phyloP scores from a whole-genome alignment of 2,797 vertebrate species.

The Craterocephalus amniculus region DNA sequence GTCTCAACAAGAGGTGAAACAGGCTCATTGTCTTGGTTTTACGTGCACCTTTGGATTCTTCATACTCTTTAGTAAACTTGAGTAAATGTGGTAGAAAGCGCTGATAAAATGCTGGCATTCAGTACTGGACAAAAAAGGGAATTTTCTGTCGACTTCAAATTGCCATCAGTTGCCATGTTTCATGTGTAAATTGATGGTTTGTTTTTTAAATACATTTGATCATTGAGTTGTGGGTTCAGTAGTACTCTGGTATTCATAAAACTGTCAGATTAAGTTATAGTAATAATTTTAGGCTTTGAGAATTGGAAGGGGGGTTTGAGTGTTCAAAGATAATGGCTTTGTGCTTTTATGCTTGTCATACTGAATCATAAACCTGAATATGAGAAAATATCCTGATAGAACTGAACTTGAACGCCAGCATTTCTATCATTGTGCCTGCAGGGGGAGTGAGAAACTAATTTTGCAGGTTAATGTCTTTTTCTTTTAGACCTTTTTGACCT shows the following conservation, averaged over 20 bases:
- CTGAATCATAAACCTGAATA: too few relatives aligned
- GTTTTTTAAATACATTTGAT: not conserved
- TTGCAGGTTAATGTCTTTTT: not conserved
- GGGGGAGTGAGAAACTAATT: conserved; percentile 37
- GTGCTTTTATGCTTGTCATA: too few relatives aligned
- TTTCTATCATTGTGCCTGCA: conserved; percentile 23
- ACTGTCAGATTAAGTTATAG: too few relatives aligned
- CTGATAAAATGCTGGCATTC: not conserved
- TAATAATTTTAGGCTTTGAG: too few relatives aligned
- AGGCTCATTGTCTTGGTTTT: not conserved
- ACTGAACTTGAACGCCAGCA: not conserved
- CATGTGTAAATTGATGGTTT: not conserved
- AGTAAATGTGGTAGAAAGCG: too few relatives aligned
- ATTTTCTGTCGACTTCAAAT: not conserved
- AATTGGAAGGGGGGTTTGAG: too few relatives aligned
- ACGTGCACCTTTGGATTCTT: not conserved
- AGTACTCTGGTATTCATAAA: too few relatives aligned
- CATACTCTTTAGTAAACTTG: not conserved
- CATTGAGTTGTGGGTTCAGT: not conserved
- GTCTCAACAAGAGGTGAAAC: too few relatives aligned
- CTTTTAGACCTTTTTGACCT: conserved; percentile 12
- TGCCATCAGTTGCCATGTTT: not conserved
- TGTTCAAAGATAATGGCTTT: too few relatives aligned
- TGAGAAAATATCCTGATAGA: too few relatives aligned
- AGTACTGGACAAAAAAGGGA: not conserved